Evolutionary conservation across 2,113 vertebrate genomes (phyloP).

Genomic region (Sterrhoptilus dennistouni): DNA sequence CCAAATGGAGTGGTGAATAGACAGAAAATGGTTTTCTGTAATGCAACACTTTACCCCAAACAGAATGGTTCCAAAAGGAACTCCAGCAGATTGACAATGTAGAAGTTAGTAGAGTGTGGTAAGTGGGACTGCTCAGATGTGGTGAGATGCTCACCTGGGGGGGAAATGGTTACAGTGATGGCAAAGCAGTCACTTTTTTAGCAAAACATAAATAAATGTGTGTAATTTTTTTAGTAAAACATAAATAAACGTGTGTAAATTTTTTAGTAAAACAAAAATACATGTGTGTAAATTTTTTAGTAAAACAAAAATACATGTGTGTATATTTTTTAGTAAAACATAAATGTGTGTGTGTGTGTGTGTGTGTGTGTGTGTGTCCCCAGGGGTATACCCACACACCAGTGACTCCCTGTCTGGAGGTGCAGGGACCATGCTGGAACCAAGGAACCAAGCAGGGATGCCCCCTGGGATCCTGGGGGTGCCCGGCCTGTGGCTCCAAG

Average conservation of each 20-base stretch:
- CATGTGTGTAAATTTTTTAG: no score
- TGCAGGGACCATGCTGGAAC: neutral
- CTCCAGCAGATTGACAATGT: no score
- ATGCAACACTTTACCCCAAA: neutral
- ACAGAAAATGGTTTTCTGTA: neutral
- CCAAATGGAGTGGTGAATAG: neutral
- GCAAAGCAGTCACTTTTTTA: neutral
- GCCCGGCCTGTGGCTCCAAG: neutral
- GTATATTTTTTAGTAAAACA: neutral
- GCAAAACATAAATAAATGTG: no score
- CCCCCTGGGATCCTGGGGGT: accelerated
- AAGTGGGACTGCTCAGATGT: neutral
- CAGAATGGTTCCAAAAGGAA: neutral
- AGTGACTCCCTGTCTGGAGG: neutral
- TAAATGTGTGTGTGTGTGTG: neutral
- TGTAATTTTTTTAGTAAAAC: no score
- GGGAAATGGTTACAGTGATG: neutral
- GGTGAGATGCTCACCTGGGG: neutral
- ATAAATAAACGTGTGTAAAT: no score
- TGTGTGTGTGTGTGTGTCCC: neutral
- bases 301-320: no score
- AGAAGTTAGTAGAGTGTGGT: accelerated
- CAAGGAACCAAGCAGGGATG: neutral
- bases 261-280: neutral
- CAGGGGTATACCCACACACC: accelerated